Percentiles rank a stretch among this genome's conserved stretches.
Evolutionary conservation across 2,888 invertebrate species (phyloP).

Genomic region (Scaptomyza flava): DNA sequence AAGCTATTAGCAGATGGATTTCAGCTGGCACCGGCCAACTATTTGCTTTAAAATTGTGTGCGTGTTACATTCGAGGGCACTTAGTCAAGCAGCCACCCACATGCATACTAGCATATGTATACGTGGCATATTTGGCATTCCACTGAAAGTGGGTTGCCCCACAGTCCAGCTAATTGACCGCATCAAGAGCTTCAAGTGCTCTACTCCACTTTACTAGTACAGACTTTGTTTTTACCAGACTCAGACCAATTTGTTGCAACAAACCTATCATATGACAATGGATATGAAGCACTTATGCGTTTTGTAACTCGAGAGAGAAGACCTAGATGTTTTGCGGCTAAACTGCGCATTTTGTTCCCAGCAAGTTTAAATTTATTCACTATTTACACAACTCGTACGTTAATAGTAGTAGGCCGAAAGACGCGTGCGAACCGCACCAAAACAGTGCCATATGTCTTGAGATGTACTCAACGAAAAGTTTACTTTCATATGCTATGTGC

Average conservation of each 20-base stretch:
- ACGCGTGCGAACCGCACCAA: conserved; percentile 49
- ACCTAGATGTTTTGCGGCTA: conserved; percentile 52
- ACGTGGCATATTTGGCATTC: conserved; percentile 35
- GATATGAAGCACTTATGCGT: conserved; percentile 23
- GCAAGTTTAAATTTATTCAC: conserved; percentile 26
- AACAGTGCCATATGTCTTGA: conserved; percentile 49
- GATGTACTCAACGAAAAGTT: conserved; percentile 34
- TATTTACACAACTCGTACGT: conserved; percentile 23
- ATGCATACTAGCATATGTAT: not conserved
- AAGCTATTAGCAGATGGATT: conserved; percentile 36
- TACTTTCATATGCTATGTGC: conserved; percentile 17
- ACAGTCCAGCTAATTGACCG: conserved; percentile 48
- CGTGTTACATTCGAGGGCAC: conserved; percentile 24
- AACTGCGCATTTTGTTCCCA: conserved; percentile 35
- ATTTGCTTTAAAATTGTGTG: conserved; percentile 7
- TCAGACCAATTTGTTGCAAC: conserved; percentile 42
- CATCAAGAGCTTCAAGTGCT: conserved; percentile 47
- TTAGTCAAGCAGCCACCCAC: conserved; percentile 33
- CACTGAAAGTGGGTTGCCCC: conserved; percentile 42
- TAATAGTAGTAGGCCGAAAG: conserved; percentile 15
- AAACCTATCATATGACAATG: conserved; percentile 47
- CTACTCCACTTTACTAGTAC: conserved; percentile 9
- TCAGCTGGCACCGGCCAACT: conserved; percentile 13
- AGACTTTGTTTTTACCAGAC: conserved; percentile 9
- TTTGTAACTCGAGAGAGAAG: conserved; percentile 63